phyloP scores from a whole-genome alignment of 2,888 invertebrate genomes.

The Chouioia cunea region DNA sequence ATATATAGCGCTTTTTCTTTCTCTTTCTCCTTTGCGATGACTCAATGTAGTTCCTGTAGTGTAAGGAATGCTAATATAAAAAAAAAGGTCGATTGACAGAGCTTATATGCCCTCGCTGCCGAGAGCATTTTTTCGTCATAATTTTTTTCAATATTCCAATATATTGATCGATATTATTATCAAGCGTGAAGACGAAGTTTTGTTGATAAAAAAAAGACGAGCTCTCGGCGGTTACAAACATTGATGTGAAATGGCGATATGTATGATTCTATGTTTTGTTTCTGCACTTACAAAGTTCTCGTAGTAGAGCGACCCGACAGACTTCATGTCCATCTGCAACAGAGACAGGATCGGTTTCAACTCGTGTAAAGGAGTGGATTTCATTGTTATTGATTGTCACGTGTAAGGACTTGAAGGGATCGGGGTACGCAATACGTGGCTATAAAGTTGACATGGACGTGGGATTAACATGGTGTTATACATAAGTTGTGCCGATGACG shows the following conservation, averaged over 20 bases:
- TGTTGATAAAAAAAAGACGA: conserved; percentile 21
- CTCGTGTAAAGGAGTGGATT: conserved; percentile 60
- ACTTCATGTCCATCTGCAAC: conserved; percentile 96
- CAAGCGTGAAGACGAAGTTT: background rate
- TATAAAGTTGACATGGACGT: conserved; percentile 44
- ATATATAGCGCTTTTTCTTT: conserved; percentile 17
- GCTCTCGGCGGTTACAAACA: conserved; percentile 19
- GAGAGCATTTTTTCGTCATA: conserved; percentile 15
- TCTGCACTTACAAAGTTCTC: conserved; percentile 92
- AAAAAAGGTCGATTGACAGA: conserved; percentile 34
- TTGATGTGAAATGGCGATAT: conserved; percentile 24
- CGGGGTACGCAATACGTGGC: conserved; percentile 50
- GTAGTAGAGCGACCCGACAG: conserved; percentile 95
- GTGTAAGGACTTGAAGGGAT: conserved; percentile 48
- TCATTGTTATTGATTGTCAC: conserved; percentile 49
- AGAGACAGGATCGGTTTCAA: conserved; percentile 68
- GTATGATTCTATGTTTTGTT: conserved; percentile 43
- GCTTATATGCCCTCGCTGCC: conserved; percentile 16
- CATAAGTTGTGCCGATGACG: conserved; percentile 68
- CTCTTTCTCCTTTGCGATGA: conserved; percentile 27
- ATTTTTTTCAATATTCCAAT: conserved; percentile 18
- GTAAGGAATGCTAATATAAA: conserved; percentile 30
- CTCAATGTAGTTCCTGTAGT: conserved; percentile 30
- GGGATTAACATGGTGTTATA: conserved; percentile 52
- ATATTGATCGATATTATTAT: background rate